Conservation (phyloP, 2,888 invertebrate species). For the Sminthurinus aureus region DNA sequence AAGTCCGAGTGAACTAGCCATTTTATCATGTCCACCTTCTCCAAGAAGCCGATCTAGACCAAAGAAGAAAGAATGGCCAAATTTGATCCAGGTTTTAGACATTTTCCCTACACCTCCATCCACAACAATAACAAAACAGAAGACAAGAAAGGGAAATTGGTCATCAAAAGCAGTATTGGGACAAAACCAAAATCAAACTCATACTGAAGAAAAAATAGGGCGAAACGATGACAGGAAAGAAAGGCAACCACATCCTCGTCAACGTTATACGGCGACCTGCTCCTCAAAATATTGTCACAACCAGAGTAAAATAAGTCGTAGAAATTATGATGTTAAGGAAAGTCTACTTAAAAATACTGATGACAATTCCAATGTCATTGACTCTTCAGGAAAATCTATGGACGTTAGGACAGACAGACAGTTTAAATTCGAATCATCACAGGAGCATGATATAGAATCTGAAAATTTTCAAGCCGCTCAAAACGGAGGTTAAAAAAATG, state of each 20-base stretch:
- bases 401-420: background rate
- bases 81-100: background rate
- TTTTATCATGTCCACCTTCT: background rate
- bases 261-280: background rate
- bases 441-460: too few species aligned
- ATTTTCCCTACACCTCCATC: background rate
- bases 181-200: background rate
- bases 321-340: too few species aligned
- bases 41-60: background rate
- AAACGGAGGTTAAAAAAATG: too few species aligned
- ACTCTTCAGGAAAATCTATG: background rate
- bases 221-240: background rate
- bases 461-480: too few species aligned
- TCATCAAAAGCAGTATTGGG: background rate
- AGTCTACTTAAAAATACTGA: background rate
- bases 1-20: slow-evolving; percentile 2
- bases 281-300: background rate
- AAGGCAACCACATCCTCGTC: background rate
- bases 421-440: background rate
- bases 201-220: background rate
- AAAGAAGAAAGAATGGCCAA: background rate
- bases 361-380: background rate
- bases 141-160: background rate
- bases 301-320: background rate
- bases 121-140: background rate